phyloP scores from a whole-genome alignment of 2,113 vertebrate genomes.

The Notothenia rossii region DNA sequence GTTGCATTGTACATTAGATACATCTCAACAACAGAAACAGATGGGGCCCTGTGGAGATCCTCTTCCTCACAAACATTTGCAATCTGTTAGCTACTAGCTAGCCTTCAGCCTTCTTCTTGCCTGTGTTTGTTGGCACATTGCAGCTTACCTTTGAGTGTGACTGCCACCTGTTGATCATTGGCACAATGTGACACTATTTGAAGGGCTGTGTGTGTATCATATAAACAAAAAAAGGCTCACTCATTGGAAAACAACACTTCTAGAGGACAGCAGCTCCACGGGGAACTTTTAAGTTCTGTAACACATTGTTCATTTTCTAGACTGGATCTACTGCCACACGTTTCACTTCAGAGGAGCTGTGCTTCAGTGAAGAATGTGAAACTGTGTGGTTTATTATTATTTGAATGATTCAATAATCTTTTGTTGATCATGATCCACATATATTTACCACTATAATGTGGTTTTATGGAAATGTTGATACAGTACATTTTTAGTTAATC shows the following conservation, averaged over 20 bases:
- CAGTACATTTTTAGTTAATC: not conserved
- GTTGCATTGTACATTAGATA: not conserved
- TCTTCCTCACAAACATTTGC: not conserved
- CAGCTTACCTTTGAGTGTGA: not conserved
- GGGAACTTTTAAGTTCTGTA: not conserved
- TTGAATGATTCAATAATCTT: slow-evolving; percentile 8
- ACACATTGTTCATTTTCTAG: slow-evolving; percentile 15
- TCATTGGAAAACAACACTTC: not conserved
- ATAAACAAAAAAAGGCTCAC: not conserved
- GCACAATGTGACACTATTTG: not conserved
- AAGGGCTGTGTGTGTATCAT: not conserved
- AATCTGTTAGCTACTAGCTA: not conserved
- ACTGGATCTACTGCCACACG: slow-evolving; percentile 38
- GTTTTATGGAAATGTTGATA: not conserved
- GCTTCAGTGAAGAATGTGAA: slow-evolving; percentile 50
- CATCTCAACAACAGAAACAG: not conserved
- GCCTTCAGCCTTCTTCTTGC: not conserved
- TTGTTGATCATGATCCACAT: slow-evolving; percentile 19
- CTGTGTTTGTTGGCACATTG: not conserved
- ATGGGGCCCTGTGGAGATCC: not conserved
- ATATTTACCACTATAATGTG: not conserved
- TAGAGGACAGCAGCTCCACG: not conserved
- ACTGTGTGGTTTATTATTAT: slow-evolving; percentile 14
- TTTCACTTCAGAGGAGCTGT: slow-evolving; percentile 48
- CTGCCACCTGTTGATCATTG: slow-evolving; percentile 12